Evolutionary conservation across 2,888 invertebrate species (phyloP), one percentile per base, ranked within the genome.

Genomic region (Mongoloraphidia duomilia): DNA sequence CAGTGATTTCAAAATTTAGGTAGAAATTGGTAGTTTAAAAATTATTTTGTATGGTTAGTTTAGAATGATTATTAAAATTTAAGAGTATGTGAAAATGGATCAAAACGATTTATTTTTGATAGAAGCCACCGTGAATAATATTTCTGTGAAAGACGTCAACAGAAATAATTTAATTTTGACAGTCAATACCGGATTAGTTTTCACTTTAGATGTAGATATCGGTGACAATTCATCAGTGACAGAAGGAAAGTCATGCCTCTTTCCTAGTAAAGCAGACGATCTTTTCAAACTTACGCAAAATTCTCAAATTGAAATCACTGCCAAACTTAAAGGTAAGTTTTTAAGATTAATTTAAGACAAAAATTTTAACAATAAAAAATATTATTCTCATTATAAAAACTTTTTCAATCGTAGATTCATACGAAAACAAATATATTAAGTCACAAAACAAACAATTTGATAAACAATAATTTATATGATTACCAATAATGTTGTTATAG

Each of bases 211-310:
- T n/a, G 38, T 45, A 37, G 33, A 47, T 14, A 34, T 47, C 33
- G 40, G 35, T 11, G 35, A 47, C 6, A 34, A 26, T 11, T 12
- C 47, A 2, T 34, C 34, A n/a, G 40, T 34, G 26, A 26, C 41
- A 41, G 17, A 40, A 9, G 47, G 47, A 9, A 47, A 47, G 34
- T 47, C 47, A 9, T 47, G 14, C 12, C 35, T 47, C 34, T 47
- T 47, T 41, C 47, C 47, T 8, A 36, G 34, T 12, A 36, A 34
- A 13, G 13, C 47, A 1, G 34, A 47, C 13, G 47, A 36, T 8
- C 17, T 47, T 1, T 13, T 13, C n/a, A 33, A 47, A n/a, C 34
- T 34, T n/a, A 33, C 41, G 12, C 14, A 36, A 41, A 14, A 41
- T 33, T 13, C 47, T n/a, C 12, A 47, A 33, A 47, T 47, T 8